Percentiles rank a stretch among this genome's conserved stretches.
Evolutionary conservation across 2,113 vertebrate genomes (phyloP).

Genomic region (Ardeotis arabs): DNA sequence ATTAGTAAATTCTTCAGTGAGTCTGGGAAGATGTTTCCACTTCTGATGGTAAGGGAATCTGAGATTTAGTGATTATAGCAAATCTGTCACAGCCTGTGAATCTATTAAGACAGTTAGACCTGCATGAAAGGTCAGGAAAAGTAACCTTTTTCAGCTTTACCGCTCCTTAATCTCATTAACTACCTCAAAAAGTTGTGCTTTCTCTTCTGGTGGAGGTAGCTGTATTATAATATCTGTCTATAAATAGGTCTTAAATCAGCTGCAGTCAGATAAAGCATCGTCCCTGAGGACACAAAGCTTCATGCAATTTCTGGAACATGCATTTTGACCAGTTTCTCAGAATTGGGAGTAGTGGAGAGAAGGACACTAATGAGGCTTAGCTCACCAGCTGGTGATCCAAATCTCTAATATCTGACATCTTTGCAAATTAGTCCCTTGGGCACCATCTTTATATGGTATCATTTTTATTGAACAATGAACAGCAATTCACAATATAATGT

Average conservation of each 20-base stretch:
- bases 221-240: background rate
- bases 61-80: background rate
- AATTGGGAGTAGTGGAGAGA: background rate
- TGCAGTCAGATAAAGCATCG: background rate
- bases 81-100: background rate
- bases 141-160: constrained; percentile 26
- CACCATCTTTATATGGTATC: background rate
- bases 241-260: background rate
- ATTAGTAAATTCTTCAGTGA: background rate
- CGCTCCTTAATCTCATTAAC: constrained; percentile 27
- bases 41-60: background rate
- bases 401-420: background rate
- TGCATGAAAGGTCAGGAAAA: background rate
- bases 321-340: constrained; percentile 13
- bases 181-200: constrained; percentile 6
- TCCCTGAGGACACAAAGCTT: background rate
- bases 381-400: background rate
- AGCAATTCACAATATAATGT: background rate
- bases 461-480: background rate
- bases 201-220: background rate
- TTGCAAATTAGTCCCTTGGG: background rate
- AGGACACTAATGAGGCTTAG: background rate
- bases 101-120: background rate
- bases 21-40: background rate
- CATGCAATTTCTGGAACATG: background rate